These are phyloP conservation scores for Melanerpes aurifrons DNA, from an alignment of 2,113 vertebrate species.

Conservation along the genomic window DNA sequence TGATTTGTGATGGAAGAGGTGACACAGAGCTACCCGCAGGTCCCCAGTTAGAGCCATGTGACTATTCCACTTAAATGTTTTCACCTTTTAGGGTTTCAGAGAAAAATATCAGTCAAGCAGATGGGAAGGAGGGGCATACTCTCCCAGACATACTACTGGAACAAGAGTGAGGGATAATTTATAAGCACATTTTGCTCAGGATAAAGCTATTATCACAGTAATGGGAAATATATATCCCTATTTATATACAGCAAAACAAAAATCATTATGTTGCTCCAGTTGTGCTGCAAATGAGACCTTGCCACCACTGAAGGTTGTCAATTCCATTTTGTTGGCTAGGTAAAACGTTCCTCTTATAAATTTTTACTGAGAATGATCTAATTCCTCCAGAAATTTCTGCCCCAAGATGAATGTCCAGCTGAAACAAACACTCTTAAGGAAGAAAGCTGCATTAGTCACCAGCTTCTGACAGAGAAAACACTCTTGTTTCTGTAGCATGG, in stretches of 20 bases:
- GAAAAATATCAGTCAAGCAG: conserved; percentile 27
- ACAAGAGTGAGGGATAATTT: conserved; percentile 47
- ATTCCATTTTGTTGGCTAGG: not conserved
- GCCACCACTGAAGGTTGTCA: not conserved
- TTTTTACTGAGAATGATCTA: conserved; percentile 28
- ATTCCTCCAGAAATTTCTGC: conserved; percentile 32
- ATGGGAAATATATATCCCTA: conserved; percentile 17
- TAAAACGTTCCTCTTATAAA: not conserved
- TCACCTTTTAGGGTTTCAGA: conserved; percentile 42
- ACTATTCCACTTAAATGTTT: not conserved
- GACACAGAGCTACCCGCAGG: not conserved
- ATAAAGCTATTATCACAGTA: conserved; percentile 35
- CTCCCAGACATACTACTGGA: not conserved
- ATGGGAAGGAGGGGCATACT: conserved; percentile 8
- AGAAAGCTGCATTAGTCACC: not conserved
- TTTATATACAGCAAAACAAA: conserved; percentile 27
- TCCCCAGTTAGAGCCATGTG: not conserved
- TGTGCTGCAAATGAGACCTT: not conserved
- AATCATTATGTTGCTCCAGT: not conserved
- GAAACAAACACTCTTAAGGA: not conserved
- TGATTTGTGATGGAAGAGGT: not conserved
- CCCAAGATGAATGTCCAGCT: conserved; percentile 21
- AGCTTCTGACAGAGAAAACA: not conserved
- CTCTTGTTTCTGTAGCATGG: not conserved
- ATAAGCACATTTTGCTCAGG: conserved; percentile 38